Evolutionary conservation across 2,113 vertebrate genomes (phyloP).

Genomic region (Eulemur rufifrons): DNA sequence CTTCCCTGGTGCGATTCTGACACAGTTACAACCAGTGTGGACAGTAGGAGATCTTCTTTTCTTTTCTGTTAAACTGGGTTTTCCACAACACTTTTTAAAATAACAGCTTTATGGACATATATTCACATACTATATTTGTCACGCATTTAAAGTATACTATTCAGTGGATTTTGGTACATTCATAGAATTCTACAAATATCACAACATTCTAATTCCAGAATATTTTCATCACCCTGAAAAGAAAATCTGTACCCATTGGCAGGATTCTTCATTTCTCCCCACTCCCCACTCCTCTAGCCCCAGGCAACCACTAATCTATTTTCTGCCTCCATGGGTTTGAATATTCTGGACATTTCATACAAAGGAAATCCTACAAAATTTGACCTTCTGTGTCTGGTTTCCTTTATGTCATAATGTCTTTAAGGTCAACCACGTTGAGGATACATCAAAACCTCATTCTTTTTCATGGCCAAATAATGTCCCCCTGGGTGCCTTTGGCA

Average conservation of each 20-base stretch:
- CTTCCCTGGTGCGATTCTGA: neutral
- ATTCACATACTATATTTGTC: neutral
- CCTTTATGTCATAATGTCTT: neutral
- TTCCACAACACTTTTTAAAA: neutral
- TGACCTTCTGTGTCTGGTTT: neutral
- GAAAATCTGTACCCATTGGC: neutral
- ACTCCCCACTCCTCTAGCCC: too few relatives aligned
- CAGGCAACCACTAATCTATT: neutral
- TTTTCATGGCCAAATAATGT: neutral
- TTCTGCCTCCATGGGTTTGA: neutral
- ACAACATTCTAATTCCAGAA: neutral
- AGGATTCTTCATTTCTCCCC: neutral
- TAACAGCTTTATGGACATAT: neutral
- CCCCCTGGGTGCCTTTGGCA: neutral
- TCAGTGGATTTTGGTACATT: neutral
- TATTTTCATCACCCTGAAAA: neutral
- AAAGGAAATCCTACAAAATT: neutral
- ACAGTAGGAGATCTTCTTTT: neutral
- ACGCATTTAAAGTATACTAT: neutral
- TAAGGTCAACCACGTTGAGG: neutral
- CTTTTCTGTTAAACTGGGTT: neutral
- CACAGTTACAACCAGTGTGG: neutral
- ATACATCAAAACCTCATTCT: rapidly evolving
- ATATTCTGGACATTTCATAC: neutral
- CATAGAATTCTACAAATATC: neutral